Base-by-base conservation (phyloP, 2,888 invertebrate species). In the Nemotelus nigrinus region DNA sequence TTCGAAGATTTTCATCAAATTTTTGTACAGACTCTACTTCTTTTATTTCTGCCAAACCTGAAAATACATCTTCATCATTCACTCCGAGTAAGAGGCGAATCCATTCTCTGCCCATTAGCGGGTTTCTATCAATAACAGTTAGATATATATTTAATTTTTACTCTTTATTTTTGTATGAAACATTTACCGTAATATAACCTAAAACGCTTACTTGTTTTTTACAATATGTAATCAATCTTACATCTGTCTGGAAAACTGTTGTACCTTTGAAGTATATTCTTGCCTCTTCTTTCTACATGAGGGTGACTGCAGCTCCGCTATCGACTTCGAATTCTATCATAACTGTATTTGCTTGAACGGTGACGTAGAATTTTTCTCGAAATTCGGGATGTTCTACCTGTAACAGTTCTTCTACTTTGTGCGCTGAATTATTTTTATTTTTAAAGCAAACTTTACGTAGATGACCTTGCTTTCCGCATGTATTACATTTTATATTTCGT, bases 11-110 rank as follows among this genome's bases (percentile, higher is more conserved):
- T 50, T 50, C 50, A 50, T 50, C 5, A 50, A 1, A 50, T 7
- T 50, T 50, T 50, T 50, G 50, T 50, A 50, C 50, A 50, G 50
- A 50, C 50, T 50, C 50, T 50, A 50, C 50, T 50, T 50, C 50
- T 50, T 50, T 50, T 50, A 50, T 50, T 50, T 50, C 50, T 50
- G 50, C 50, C 10, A 50, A 50, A 50, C 1, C 10, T 50, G 50
- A 50, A 50, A 50, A 50, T 50, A 50, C 50, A 50, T 50, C 1
- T 50, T 50, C 50, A 50, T 50, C 50, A 50, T 50, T 50, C 50
- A 10, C 50, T 50, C 50, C 50, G 1, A 50, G 50, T 50, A 50
- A 50, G 10, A 10, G 10, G 50, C 10, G 1, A 50, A 50, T 50
- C 50, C 50, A 50, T 50, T 50, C 50, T 50, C 50, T 50, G 50